These are phyloP conservation scores for Ethmia dodecea DNA, from an alignment of 2,888 invertebrate species.

Conservation along the genomic window DNA sequence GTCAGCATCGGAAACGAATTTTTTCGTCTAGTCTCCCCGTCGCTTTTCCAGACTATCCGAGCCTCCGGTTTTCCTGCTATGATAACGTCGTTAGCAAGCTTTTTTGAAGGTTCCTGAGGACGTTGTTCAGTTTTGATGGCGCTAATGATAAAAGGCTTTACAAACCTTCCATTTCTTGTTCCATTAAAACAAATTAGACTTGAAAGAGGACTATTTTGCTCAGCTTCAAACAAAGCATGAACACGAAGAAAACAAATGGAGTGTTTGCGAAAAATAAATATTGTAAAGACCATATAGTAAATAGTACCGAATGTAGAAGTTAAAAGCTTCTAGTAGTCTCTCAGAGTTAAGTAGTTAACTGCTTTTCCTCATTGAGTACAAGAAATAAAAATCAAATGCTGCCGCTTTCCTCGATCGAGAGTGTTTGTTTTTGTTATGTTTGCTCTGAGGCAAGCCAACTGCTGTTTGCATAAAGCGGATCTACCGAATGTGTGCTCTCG, in stretches of 20 bases:
- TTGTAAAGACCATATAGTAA: too few species aligned
- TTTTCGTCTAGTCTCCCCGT: conserved; percentile 64
- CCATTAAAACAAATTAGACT: neutral
- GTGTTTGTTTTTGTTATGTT: conserved; percentile 60
- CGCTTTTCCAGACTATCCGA: conserved; percentile 55
- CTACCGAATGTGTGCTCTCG: conserved; percentile 39
- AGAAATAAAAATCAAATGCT: conserved; percentile 41
- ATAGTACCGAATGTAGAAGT: too few species aligned
- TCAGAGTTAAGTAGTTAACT: conserved; percentile 36
- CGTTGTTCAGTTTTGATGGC: conserved; percentile 38
- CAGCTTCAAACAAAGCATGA: too few species aligned
- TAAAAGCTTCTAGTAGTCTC: conserved; percentile 23
- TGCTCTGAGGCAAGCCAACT: conserved; percentile 67
- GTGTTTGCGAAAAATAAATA: too few species aligned
- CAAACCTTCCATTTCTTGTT: too few species aligned
- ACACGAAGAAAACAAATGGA: too few species aligned
- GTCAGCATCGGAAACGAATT: conserved; percentile 54
- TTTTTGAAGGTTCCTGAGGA: conserved; percentile 42
- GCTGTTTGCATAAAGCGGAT: conserved; percentile 50
- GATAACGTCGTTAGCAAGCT: conserved; percentile 62
- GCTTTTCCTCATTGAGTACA: conserved; percentile 23
- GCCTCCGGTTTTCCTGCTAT: conserved; percentile 50
- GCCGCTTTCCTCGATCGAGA: conserved; percentile 52
- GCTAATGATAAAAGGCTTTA: conserved; percentile 19
- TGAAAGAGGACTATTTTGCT: too few species aligned